Conservation (phyloP, 2,888 invertebrate species). For the Heteromurus nitidus region DNA sequence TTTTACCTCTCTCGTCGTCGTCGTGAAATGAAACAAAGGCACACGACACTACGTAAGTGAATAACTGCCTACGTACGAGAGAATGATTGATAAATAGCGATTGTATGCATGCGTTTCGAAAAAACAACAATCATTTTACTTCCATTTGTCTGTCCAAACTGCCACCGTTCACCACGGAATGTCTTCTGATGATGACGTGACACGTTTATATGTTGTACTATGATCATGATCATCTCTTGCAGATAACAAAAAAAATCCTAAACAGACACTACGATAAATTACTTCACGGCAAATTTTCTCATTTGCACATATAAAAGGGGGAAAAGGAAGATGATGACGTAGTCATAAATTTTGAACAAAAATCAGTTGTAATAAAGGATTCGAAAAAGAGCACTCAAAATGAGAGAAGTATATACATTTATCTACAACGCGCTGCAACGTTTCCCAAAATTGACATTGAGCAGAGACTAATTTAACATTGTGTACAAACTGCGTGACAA, state of each 20-base stretch:
- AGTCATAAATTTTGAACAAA: too few relatives aligned
- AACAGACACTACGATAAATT: not conserved
- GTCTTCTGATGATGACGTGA: not conserved
- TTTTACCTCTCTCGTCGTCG: not conserved
- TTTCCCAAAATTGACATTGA: too few relatives aligned
- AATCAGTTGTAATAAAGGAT: too few relatives aligned
- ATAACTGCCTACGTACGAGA: slow-evolving; percentile 9
- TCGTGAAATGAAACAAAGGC: not conserved
- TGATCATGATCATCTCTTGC: too few relatives aligned
- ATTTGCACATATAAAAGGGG: not conserved
- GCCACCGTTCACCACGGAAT: slow-evolving; percentile 12
- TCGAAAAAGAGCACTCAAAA: too few relatives aligned
- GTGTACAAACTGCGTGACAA: too few relatives aligned
- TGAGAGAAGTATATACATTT: too few relatives aligned
- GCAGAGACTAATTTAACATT: too few relatives aligned
- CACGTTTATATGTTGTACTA: too few relatives aligned
- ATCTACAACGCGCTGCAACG: too few relatives aligned
- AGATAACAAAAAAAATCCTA: not conserved
- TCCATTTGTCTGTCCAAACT: slow-evolving; percentile 30
- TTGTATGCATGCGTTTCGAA: slow-evolving; percentile 36
- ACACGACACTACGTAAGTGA: slow-evolving; percentile 7
- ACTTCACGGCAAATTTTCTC: not conserved
- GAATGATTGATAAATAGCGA: slow-evolving; percentile 38
- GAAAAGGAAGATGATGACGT: not conserved
- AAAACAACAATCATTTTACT: slow-evolving; percentile 17